These are phyloP conservation scores for Galemys pyrenaicus DNA, from an alignment of 2,113 vertebrate species.

Conservation along the genomic window DNA sequence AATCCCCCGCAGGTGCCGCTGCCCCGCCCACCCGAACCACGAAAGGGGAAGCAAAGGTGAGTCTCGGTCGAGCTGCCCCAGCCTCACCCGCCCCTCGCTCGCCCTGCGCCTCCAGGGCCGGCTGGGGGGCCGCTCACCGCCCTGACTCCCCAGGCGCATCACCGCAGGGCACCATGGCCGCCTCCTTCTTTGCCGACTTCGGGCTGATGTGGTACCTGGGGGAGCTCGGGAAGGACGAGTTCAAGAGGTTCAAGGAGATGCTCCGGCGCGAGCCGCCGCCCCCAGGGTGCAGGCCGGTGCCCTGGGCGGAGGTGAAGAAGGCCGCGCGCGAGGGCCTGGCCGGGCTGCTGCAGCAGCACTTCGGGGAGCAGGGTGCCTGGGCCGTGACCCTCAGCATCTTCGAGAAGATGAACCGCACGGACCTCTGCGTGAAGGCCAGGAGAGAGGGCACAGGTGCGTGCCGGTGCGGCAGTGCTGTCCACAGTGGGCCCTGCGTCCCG, in stretches of 20 bases:
- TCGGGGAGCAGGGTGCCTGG: conserved; percentile 16
- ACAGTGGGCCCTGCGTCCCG: too few relatives aligned
- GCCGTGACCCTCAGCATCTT: conserved; percentile 16
- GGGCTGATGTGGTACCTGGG: conserved; percentile 62
- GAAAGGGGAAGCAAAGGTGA: too few relatives aligned
- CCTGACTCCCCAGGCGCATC: background rate
- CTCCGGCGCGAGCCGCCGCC: conserved; percentile 22
- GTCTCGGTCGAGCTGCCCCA: too few relatives aligned
- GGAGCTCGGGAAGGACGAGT: conserved; percentile 53
- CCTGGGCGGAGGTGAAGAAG: background rate
- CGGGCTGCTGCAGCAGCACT: background rate
- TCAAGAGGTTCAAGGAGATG: conserved; percentile 51
- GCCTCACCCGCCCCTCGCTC: too few relatives aligned
- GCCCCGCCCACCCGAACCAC: too few relatives aligned
- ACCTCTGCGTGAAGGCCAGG: conserved; percentile 30
- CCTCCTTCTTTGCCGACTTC: conserved; percentile 64
- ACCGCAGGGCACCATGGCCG: background rate
- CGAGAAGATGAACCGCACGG: background rate
- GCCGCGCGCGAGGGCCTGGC: background rate
- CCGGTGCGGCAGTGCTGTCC: rapidly evolving
- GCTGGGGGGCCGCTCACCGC: too few relatives aligned
- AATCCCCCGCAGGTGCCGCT: too few relatives aligned
- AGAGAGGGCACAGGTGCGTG: conserved; percentile 34
- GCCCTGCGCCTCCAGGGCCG: too few relatives aligned
- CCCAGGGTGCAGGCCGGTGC: background rate